phyloP scores from a whole-genome alignment of 2,888 invertebrate genomes.

The Archaeoteleia sp. region DNA sequence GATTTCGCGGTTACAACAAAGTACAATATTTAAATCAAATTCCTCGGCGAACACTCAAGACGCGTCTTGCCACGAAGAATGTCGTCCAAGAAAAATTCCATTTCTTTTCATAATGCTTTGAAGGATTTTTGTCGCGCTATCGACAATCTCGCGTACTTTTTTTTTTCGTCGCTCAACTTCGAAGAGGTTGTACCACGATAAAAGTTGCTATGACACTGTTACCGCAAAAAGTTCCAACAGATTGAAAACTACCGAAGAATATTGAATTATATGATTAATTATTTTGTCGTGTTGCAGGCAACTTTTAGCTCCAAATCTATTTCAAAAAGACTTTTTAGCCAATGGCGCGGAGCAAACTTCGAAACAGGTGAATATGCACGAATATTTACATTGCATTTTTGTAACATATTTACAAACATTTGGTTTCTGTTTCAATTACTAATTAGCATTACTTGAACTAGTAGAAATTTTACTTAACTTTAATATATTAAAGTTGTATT shows the following conservation, averaged over 20 bases:
- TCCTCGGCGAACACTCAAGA: slow-evolving; percentile 17
- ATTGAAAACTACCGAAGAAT: slow-evolving; percentile 26
- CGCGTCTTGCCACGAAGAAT: slow-evolving; percentile 26
- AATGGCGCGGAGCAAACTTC: slow-evolving; percentile 89
- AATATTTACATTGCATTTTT: slow-evolving; percentile 24
- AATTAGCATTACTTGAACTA: too few relatives aligned
- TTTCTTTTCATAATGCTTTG: slow-evolving; percentile 34
- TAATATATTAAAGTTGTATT: too few relatives aligned
- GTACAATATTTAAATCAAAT: slow-evolving; percentile 32
- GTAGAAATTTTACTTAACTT: too few relatives aligned
- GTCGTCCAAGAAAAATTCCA: slow-evolving; percentile 25
- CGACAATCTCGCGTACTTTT: slow-evolving; percentile 30
- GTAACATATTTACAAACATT: too few relatives aligned
- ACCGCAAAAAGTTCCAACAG: not conserved
- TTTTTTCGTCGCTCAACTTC: slow-evolving; percentile 34
- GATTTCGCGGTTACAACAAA: slow-evolving; percentile 23
- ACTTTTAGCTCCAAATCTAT: slow-evolving; percentile 93
- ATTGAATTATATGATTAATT: slow-evolving; percentile 34
- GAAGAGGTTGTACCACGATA: slow-evolving; percentile 23
- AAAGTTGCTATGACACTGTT: slow-evolving; percentile 37
- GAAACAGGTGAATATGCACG: slow-evolving; percentile 80
- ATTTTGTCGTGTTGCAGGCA: slow-evolving; percentile 80
- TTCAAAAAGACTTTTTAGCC: slow-evolving; percentile 91
- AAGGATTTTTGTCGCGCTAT: slow-evolving; percentile 39
- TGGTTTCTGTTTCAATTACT: too few relatives aligned